Evolutionary conservation across 2,888 invertebrate species (phyloP).

Genomic region (Philereme transversata): DNA sequence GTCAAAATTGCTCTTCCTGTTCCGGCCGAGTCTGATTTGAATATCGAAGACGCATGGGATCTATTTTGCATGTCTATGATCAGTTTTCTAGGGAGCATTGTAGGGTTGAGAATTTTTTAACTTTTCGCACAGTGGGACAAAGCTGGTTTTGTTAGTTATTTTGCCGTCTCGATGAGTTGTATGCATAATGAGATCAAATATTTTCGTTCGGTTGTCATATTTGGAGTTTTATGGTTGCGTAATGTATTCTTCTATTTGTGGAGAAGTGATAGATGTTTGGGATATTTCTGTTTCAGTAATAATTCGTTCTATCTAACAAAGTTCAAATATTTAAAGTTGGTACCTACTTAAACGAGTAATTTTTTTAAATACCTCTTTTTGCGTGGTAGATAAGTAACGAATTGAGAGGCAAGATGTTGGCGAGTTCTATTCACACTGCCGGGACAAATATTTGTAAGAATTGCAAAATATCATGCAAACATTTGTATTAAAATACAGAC

Average conservation of each 20-base stretch:
- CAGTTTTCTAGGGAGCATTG: slow-evolving; percentile 38
- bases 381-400: no score
- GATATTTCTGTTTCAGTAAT: no score
- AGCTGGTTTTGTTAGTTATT: slow-evolving; percentile 46
- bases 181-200: slow-evolving; percentile 81
- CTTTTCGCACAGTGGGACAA: slow-evolving; percentile 67
- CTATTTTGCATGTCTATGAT: slow-evolving; percentile 76
- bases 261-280: slow-evolving; percentile 52
- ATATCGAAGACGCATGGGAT: slow-evolving; percentile 67
- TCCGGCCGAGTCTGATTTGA: slow-evolving; percentile 69
- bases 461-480: no score
- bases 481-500: no score
- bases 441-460: no score
- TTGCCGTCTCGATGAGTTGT: slow-evolving; percentile 58
- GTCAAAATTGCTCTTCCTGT: slow-evolving; percentile 82
- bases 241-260: slow-evolving; percentile 58
- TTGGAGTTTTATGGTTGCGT: slow-evolving; percentile 62
- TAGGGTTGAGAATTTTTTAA: slow-evolving; percentile 47
- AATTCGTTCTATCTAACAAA: no score
- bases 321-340: no score
- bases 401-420: no score
- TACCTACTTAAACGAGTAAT: no score
- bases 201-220: slow-evolving; percentile 77
- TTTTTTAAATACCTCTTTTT: no score
- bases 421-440: no score